Conservation (phyloP, 92 coral and sea anemone species). For the Galaxea fascicularis region DNA sequence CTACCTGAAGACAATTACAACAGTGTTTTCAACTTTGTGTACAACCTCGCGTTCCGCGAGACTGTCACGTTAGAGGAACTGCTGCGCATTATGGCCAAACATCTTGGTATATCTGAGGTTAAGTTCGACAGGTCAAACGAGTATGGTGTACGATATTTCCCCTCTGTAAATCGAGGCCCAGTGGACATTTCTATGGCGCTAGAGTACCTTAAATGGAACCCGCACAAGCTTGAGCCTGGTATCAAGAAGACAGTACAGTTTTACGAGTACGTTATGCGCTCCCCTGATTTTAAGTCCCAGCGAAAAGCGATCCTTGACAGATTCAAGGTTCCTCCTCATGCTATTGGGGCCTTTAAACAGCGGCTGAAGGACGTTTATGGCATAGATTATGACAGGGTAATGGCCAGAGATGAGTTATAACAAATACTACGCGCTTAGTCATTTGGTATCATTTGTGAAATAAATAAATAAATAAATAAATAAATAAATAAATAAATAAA, state of each 20-base stretch:
- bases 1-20: slow-evolving; percentile 57
- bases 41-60: slow-evolving; percentile 89
- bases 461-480: too few relatives aligned
- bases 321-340: slow-evolving; percentile 58
- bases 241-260: slow-evolving; percentile 78
- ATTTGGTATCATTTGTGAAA: neutral
- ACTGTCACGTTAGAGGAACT: slow-evolving; percentile 82
- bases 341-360: slow-evolving; percentile 73
- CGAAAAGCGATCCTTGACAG: slow-evolving; percentile 78
- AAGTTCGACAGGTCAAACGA: slow-evolving; percentile 67
- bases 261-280: slow-evolving; percentile 88
- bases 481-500: too few relatives aligned
- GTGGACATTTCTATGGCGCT: slow-evolving; percentile 81
- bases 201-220: slow-evolving; percentile 79
- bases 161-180: slow-evolving; percentile 93
- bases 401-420: slow-evolving; percentile 42
- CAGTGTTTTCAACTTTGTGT: slow-evolving; percentile 71
- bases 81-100: slow-evolving; percentile 72
- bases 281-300: slow-evolving; percentile 68
- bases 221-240: slow-evolving; percentile 63
- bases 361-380: slow-evolving; percentile 75
- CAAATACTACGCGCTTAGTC: neutral
- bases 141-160: slow-evolving; percentile 67
- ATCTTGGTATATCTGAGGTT: slow-evolving; percentile 75
- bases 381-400: slow-evolving; percentile 48